phyloP scores from a whole-genome alignment of 2,113 vertebrate genomes.

The Gambusia holbrooki region DNA sequence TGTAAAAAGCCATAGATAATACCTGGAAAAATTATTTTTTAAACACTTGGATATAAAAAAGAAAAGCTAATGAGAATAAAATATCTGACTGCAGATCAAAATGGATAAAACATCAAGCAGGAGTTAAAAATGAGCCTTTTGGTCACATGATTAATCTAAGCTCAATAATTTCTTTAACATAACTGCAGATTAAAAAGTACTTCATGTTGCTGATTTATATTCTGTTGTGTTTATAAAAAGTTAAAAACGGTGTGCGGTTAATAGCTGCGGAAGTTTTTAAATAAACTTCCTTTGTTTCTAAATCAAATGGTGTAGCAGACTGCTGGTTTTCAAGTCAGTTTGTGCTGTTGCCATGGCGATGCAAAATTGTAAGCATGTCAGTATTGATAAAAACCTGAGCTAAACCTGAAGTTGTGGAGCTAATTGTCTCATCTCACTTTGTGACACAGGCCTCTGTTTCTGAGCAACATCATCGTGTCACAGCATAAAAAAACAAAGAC shows the following conservation, averaged over 20 bases:
- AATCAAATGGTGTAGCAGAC: background rate
- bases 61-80: background rate
- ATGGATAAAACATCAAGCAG: background rate
- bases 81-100: background rate
- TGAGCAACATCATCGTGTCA: conserved; percentile 33
- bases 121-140: background rate
- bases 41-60: background rate
- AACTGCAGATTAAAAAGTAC: background rate
- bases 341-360: background rate
- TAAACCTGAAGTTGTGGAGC: background rate
- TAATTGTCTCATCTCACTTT: conserved; percentile 1
- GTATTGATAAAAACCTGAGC: conserved; percentile 4
- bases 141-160: background rate
- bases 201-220: background rate
- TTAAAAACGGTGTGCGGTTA: background rate
- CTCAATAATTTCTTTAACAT: background rate
- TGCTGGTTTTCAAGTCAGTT: background rate
- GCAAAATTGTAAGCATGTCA: background rate
- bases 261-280: background rate
- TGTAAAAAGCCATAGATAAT: background rate
- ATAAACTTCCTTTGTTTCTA: background rate
- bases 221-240: background rate
- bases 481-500: conserved; percentile 33
- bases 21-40: background rate
- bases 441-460: conserved; percentile 26